Conservation (phyloP, 2,888 invertebrate genomes). For the Diachrysia chrysitis region DNA sequence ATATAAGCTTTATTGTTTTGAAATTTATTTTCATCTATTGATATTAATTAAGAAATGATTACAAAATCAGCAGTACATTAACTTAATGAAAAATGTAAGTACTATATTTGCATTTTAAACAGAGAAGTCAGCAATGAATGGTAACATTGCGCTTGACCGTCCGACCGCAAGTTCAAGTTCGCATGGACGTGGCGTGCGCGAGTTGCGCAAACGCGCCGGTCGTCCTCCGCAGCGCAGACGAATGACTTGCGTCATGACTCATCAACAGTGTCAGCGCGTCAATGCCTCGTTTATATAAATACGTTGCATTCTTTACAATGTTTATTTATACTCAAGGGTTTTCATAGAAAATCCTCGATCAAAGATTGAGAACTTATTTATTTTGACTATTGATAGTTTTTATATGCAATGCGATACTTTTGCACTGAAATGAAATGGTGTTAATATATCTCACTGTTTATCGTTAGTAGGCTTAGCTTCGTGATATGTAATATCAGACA, state of each 20-base stretch:
- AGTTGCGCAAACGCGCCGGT: constrained; percentile 72
- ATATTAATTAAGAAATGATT: not conserved
- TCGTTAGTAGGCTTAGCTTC: constrained; percentile 9
- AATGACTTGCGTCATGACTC: constrained; percentile 77
- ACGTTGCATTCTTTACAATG: constrained; percentile 72
- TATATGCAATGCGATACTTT: constrained; percentile 31
- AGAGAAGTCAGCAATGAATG: constrained; percentile 40
- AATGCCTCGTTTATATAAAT: constrained; percentile 80
- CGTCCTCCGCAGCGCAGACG: constrained; percentile 63
- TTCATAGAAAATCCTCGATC: constrained; percentile 68
- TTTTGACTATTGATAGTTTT: constrained; percentile 62
- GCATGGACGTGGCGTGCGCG: constrained; percentile 64
- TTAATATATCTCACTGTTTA: constrained; percentile 7
- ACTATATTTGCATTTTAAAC: constrained; percentile 32
- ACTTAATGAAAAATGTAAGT: not conserved
- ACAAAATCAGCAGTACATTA: not conserved
- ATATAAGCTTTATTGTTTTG: not conserved
- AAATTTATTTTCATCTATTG: not conserved
- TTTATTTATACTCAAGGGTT: constrained; percentile 76
- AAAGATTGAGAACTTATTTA: constrained; percentile 72
- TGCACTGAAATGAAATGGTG: constrained; percentile 21
- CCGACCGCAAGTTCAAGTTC: constrained; percentile 79
- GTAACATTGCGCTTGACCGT: constrained; percentile 80
- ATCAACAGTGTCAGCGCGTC: constrained; percentile 79
- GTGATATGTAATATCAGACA: constrained; percentile 27